A percentile compares a stretch with the other conserved stretches of the same genome.
These are phyloP conservation scores for Orientallactaga bullata DNA, from an alignment of 2,113 vertebrate genomes.

Conservation along the genomic window DNA sequence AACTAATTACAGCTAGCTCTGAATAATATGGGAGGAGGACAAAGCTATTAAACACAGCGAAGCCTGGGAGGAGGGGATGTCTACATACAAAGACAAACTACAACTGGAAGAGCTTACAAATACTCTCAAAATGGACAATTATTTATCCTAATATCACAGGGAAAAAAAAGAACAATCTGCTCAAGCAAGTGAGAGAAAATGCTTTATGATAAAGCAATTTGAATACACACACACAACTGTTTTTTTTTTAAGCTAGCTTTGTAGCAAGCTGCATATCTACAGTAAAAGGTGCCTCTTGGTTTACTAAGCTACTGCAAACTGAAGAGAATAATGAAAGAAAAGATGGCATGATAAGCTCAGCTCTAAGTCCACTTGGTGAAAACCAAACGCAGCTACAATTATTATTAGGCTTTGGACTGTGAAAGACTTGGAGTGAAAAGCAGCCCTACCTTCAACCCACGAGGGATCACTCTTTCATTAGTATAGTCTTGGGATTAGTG, in stretches of 20 bases:
- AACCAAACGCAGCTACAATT: slow-evolving; percentile 69
- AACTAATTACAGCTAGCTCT: slow-evolving; percentile 73
- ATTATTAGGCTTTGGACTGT: slow-evolving; percentile 69
- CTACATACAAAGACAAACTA: not conserved
- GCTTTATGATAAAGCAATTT: not conserved
- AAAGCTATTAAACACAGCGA: slow-evolving; percentile 3
- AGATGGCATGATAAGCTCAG: slow-evolving; percentile 52
- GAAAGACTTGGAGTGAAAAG: slow-evolving; percentile 67
- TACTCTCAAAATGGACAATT: slow-evolving; percentile 4
- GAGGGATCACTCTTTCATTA: slow-evolving; percentile 85
- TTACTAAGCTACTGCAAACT: slow-evolving; percentile 39
- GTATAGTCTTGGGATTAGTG: slow-evolving; percentile 83
- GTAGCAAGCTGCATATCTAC: not conserved
- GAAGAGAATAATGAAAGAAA: slow-evolving; percentile 49
- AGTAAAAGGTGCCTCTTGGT: slow-evolving; percentile 62
- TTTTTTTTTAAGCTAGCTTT: slow-evolving; percentile 29
- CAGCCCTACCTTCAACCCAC: slow-evolving; percentile 70
- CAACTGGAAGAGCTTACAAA: not conserved
- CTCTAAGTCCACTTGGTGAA: slow-evolving; percentile 74
- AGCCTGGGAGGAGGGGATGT: not conserved
- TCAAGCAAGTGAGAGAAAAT: not conserved
- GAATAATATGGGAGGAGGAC: slow-evolving; percentile 53
- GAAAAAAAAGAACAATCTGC: not conserved
- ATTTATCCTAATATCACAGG: slow-evolving; percentile 21
- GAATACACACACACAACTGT: not conserved